Conservation (phyloP, 2,797 vertebrate genomes). For the Tamandua tetradactyla region DNA sequence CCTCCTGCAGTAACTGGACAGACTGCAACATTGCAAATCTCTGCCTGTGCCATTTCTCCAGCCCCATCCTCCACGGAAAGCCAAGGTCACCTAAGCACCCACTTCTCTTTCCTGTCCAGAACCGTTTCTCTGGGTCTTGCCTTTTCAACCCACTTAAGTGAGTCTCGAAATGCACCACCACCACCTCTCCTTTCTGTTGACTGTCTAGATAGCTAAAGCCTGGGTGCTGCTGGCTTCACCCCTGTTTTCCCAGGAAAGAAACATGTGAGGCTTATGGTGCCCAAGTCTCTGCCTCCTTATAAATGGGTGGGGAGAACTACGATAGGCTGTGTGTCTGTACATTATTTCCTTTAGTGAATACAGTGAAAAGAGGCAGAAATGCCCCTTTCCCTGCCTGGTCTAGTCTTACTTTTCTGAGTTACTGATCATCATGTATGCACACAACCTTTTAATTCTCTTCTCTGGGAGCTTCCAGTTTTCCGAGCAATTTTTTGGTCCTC, state of each 20-base stretch:
- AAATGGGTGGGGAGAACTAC: not conserved
- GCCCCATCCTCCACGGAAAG: not conserved
- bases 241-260: not conserved
- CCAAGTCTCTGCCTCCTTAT: not conserved
- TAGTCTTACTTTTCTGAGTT: not conserved
- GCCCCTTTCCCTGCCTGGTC: not conserved
- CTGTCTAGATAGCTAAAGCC: not conserved
- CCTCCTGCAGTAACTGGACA: conserved; percentile 26
- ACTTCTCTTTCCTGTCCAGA: not conserved
- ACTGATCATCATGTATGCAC: not conserved
- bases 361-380: not conserved
- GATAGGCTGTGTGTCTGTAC: not conserved
- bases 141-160: not conserved
- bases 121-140: not conserved
- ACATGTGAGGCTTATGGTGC: not conserved
- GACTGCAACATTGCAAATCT: conserved; percentile 5
- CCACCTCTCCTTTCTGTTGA: not conserved
- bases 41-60: not conserved
- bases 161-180: not conserved
- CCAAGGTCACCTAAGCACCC: not conserved
- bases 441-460: not conserved
- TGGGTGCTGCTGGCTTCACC: not conserved
- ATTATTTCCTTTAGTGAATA: not conserved
- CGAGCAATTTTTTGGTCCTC: not conserved
- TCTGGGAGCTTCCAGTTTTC: not conserved